A percentile compares a stretch with the other conserved stretches of the same genome.
These are phyloP conservation scores for Drosophila pseudoobscura DNA, from an alignment of 1,140 invertebrate species.

Conservation along the genomic window DNA sequence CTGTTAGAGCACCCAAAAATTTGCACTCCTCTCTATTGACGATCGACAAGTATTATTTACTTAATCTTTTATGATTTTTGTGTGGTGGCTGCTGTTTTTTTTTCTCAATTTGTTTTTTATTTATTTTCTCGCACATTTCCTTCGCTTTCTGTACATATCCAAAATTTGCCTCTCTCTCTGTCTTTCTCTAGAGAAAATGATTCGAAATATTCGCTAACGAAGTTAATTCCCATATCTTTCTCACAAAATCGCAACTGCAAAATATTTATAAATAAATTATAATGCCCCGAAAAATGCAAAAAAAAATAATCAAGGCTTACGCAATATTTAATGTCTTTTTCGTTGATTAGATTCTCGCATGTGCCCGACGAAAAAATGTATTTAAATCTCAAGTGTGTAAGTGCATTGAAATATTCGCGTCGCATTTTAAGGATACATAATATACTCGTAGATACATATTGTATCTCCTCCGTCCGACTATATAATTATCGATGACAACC, in stretches of 20 bases:
- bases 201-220: constrained; percentile 44
- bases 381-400: constrained; percentile 70
- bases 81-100: constrained; percentile 29
- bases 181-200: constrained; percentile 1
- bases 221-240: constrained; percentile 57
- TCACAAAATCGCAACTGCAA: constrained; percentile 1
- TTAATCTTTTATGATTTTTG: constrained; percentile 35
- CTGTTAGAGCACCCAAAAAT: background rate
- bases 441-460: constrained; percentile 35
- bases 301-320: constrained; percentile 38
- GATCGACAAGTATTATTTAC: constrained; percentile 29
- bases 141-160: constrained; percentile 3
- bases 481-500: constrained; percentile 77
- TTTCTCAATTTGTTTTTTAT: constrained; percentile 1
- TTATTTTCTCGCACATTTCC: constrained; percentile 2
- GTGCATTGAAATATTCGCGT: constrained; percentile 64
- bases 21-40: constrained; percentile 31
- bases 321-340: constrained; percentile 47
- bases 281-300: constrained; percentile 42
- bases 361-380: constrained; percentile 37
- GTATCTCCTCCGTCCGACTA: constrained; percentile 30
- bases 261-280: constrained; percentile 54
- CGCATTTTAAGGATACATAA: constrained; percentile 61
- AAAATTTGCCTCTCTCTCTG: constrained; percentile 9
- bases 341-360: constrained; percentile 72